Evolutionary conservation across 2,888 invertebrate genomes (phyloP), one percentile per base, ranked within the genome.

Genomic region (Scaptodrosophila latifasciaeformis): DNA sequence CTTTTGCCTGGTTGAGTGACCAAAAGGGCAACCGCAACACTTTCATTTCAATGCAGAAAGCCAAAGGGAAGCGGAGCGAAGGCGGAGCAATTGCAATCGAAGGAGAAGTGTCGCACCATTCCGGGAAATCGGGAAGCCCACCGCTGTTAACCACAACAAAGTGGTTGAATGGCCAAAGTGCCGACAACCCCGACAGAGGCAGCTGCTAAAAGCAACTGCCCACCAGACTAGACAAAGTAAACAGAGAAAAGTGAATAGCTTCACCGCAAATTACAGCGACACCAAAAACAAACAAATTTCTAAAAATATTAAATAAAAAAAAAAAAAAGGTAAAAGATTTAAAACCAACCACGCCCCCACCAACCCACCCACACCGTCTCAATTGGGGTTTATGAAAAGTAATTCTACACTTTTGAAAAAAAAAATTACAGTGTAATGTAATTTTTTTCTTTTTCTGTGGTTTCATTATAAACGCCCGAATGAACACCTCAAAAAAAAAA

Each of bases 391-490:
- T 72, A 71, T 74, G 48, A 60, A 39, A 58, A 46, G 62, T 74
- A 62, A 74, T 67, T 53, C 61, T 57, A 53, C 40, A 54, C 54
- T 54, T 52, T 13, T 15, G 34, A 48, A 55, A 49, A 56, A 70
- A 70, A 57, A 47, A 59, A 46, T 24, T 40, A 54, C 65, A 46
- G 59, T 77, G n/a, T n/a, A n/a, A n/a, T n/a, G n/a, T n/a, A n/a
- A n/a, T n/a, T n/a, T n/a, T n/a, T n/a, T n/a, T n/a, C n/a, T n/a
- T n/a, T n/a, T n/a, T n/a, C n/a, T n/a, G 75, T 59, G 78, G 71
- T 77, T 74, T 65, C 59, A 72, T 72, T 77, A 72, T 72, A 61
- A 72, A 74, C 71, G 78, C 75, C 50, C 78, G 78, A 72, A 54
- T 70, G 70, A 65, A 48, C 71, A 72, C 57, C 64, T 9, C 27